Conservation (phyloP, 2,113 vertebrate genomes). For the Pontoporia blainvillei region DNA sequence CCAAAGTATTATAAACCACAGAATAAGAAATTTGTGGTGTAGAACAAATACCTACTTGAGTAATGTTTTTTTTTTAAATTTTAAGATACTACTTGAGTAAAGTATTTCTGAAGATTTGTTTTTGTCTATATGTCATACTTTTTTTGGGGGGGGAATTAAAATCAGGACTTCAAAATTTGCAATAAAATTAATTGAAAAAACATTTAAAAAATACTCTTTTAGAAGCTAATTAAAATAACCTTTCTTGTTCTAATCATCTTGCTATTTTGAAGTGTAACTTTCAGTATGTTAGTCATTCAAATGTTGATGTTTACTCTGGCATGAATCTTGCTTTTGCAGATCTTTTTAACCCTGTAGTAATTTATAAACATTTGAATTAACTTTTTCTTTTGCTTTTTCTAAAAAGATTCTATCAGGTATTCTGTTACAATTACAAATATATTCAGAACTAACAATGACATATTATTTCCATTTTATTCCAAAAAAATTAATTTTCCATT, state of each 20-base stretch:
- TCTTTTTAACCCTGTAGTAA: background rate
- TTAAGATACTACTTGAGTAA: background rate
- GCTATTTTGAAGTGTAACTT: background rate
- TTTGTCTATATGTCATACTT: conserved; percentile 34
- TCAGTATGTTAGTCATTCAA: background rate
- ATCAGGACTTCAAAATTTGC: background rate
- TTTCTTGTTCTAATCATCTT: background rate
- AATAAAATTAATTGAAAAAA: conserved; percentile 34
- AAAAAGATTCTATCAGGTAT: background rate
- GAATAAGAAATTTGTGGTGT: background rate
- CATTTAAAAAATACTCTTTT: background rate
- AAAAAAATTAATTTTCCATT: background rate
- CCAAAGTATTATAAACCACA: conserved; percentile 27
- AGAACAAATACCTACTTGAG: conserved; percentile 27
- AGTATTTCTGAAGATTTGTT: conserved; percentile 39
- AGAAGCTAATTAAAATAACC: background rate
- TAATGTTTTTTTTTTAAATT: background rate
- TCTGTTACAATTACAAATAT: background rate
- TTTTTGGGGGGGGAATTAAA: background rate
- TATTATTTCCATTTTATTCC: background rate
- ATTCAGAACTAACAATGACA: background rate
- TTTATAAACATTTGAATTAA: background rate
- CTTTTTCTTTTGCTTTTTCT: background rate
- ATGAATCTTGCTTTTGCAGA: background rate
- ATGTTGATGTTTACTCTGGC: background rate